phyloP scores from a whole-genome alignment of 2,113 vertebrate genomes.

The Colistium nudipinnis region DNA sequence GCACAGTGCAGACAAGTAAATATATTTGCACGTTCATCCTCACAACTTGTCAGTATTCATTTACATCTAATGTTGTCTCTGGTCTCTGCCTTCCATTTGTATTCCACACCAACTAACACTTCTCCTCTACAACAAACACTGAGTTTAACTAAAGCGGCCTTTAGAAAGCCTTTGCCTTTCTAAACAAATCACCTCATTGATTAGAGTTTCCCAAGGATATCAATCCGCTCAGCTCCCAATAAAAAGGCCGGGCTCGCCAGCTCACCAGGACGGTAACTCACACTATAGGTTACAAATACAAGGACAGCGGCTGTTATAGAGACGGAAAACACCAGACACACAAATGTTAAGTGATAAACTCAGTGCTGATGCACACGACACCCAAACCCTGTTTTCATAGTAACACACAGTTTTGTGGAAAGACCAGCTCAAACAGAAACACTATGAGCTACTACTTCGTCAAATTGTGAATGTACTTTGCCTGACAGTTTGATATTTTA shows the following conservation, averaged over 20 bases:
- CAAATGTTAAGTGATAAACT: constrained; percentile 38
- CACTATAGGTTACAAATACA: constrained; percentile 33
- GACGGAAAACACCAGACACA: constrained; percentile 21
- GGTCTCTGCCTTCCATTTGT: constrained; percentile 16
- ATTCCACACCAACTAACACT: constrained; percentile 19
- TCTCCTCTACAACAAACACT: constrained; percentile 40
- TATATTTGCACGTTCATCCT: constrained; percentile 18
- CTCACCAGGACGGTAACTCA: constrained; percentile 47
- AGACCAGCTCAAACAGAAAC: constrained; percentile 6
- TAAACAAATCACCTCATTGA: constrained; percentile 68
- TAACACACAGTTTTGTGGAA: too few species aligned
- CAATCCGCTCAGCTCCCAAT: constrained; percentile 53
- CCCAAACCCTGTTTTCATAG: constrained; percentile 8
- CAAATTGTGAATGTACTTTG: constrained; percentile 13
- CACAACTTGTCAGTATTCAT: constrained; percentile 24
- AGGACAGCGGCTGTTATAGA: constrained; percentile 19
- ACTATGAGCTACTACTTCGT: constrained; percentile 5
- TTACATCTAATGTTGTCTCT: constrained; percentile 32
- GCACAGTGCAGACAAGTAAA: too few species aligned
- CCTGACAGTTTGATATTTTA: constrained; percentile 6
- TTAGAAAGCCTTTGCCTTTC: constrained; percentile 33
- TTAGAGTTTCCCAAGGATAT: constrained; percentile 49
- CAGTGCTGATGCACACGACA: constrained; percentile 17
- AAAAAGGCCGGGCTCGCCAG: constrained; percentile 42
- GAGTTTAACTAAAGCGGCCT: constrained; percentile 55